phyloP scores from a whole-genome alignment of 2,113 vertebrate genomes.

The Cebus imitator region DNA sequence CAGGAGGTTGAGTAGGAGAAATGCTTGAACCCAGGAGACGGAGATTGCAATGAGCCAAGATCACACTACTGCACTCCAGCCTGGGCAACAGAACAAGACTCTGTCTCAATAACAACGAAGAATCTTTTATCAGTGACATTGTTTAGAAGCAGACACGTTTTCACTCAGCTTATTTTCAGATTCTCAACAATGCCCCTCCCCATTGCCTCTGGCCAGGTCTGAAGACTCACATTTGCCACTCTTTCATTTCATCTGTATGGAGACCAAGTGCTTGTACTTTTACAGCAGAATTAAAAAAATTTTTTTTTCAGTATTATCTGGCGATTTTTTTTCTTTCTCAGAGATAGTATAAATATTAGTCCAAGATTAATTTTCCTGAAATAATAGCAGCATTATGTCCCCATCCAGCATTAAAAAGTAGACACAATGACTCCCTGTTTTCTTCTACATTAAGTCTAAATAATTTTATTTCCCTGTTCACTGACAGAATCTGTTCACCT shows the following conservation, averaged over 20 bases:
- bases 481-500: not conserved
- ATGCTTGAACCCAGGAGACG: too few species aligned
- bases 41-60: too few species aligned
- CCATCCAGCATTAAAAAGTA: not conserved
- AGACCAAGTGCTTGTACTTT: not conserved
- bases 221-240: not conserved
- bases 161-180: not conserved
- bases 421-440: not conserved
- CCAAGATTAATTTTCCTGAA: not conserved
- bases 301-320: not conserved
- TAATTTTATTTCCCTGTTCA: not conserved
- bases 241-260: not conserved
- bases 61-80: too few species aligned
- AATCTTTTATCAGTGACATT: not conserved
- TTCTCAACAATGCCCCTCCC: not conserved
- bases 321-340: not conserved
- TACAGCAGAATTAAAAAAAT: not conserved
- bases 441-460: not conserved
- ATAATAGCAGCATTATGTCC: not conserved
- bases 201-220: not conserved
- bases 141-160: not conserved
- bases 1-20: too few species aligned
- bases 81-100: too few species aligned
- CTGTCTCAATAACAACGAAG: too few species aligned
- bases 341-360: not conserved